phyloP scores from a whole-genome alignment of 2,113 vertebrate species.

The Antigone vipio region DNA sequence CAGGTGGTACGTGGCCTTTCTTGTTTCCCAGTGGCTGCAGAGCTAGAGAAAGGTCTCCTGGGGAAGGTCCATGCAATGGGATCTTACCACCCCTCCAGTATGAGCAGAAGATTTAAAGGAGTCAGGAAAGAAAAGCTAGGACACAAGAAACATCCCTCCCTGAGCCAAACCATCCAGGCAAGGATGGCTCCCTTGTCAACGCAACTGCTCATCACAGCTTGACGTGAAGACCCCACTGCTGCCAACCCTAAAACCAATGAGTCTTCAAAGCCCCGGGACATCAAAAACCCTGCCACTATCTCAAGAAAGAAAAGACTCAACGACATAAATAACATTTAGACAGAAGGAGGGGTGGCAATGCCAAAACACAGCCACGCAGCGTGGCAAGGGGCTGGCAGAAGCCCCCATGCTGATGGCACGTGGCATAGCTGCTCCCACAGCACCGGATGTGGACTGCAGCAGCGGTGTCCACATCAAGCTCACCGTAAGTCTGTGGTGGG shows the following conservation, averaged over 20 bases:
- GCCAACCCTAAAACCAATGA: background rate
- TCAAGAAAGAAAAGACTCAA: background rate
- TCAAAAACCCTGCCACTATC: background rate
- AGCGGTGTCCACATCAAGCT: no score
- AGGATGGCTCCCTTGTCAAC: background rate
- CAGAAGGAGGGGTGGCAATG: background rate
- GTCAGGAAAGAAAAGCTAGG: background rate
- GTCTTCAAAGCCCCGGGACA: background rate
- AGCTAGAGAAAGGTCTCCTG: background rate
- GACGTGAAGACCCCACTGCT: background rate
- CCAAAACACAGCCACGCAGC: background rate
- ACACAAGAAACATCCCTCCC: background rate
- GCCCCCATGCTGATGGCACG: accelerated
- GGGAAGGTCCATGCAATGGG: background rate
- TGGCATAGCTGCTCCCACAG: background rate
- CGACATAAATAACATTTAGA: background rate
- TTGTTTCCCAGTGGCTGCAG: background rate
- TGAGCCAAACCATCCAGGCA: background rate
- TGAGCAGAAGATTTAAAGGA: background rate
- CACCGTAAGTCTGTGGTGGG: accelerated
- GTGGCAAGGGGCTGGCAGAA: background rate
- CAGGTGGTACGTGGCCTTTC: background rate
- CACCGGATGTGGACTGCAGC: background rate
- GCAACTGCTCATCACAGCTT: background rate
- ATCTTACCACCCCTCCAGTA: background rate